Conservation (phyloP, 2,797 vertebrate genomes). For the Enteromius fasciolatus region DNA sequence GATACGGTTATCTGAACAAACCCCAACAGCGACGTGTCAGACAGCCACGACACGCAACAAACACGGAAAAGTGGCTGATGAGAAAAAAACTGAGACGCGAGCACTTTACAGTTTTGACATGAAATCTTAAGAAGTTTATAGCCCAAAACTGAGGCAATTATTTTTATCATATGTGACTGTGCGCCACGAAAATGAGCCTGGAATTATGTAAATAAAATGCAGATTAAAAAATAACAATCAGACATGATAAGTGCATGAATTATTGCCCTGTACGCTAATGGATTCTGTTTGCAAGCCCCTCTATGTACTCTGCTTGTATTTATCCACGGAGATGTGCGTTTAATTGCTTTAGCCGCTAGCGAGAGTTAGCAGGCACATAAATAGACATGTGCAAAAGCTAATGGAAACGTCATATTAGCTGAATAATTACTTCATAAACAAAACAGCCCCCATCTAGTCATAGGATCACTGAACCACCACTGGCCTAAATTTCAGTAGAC, state of each 20-base stretch:
- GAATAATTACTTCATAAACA: conserved; percentile 53
- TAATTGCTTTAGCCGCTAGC: conserved; percentile 62
- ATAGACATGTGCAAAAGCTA: conserved; percentile 60
- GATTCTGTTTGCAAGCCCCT: conserved; percentile 55
- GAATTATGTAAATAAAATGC: conserved; percentile 70
- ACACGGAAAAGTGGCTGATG: conserved; percentile 14
- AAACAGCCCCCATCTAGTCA: conserved; percentile 24
- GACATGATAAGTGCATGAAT: conserved; percentile 63
- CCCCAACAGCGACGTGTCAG: conserved; percentile 24
- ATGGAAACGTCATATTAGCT: conserved; percentile 60
- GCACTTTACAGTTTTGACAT: conserved; percentile 6
- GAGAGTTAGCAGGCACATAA: conserved; percentile 55
- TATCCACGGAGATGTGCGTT: conserved; percentile 60
- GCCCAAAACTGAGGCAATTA: conserved; percentile 49
- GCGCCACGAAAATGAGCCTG: conserved; percentile 51
- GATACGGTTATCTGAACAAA: conserved; percentile 41
- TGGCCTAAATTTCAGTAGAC: conserved; percentile 45
- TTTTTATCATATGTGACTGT: conserved; percentile 63
- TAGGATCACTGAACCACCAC: conserved; percentile 36
- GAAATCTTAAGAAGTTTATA: conserved; percentile 43
- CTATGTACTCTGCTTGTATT: conserved; percentile 60
- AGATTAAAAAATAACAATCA: conserved; percentile 69
- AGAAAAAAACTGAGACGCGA: background rate
- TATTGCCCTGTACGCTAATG: conserved; percentile 62
- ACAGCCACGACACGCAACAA: background rate